A percentile compares a stretch with the other conserved stretches of the same genome.
Evolutionary conservation across 2,888 invertebrate genomes (phyloP).

Genomic region (Hartigia nigra): DNA sequence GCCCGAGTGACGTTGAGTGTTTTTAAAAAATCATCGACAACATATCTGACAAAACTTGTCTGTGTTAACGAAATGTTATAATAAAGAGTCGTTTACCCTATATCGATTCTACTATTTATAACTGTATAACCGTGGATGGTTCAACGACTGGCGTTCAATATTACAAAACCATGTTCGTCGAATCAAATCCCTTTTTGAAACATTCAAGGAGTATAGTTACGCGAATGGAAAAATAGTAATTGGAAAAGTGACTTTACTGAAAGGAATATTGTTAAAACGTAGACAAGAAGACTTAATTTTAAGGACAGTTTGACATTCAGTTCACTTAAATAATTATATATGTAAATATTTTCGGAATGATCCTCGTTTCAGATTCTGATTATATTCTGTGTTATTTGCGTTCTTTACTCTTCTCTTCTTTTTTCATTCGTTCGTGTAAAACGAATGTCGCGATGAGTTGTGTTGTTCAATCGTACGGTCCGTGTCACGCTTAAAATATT

Average conservation of each 20-base stretch:
- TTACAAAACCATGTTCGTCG: not conserved
- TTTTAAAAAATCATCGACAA: not conserved
- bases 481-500: not conserved
- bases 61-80: not conserved
- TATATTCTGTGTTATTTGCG: not conserved
- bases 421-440: not conserved
- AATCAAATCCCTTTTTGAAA: not conserved
- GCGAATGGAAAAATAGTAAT: not conserved
- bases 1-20: not conserved
- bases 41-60: not conserved
- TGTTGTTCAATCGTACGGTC: not conserved
- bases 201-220: not conserved
- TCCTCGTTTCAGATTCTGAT: not conserved
- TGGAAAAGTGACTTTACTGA: too few species aligned
- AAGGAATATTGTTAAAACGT: not conserved
- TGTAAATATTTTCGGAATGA: not conserved
- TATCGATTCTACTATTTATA: constrained; percentile 26
- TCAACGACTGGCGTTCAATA: not conserved
- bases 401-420: not conserved
- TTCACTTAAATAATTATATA: not conserved
- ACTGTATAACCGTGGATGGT: not conserved
- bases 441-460: not conserved
- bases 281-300: not conserved
- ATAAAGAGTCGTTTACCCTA: constrained; percentile 18
- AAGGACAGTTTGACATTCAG: not conserved